These are phyloP conservation scores for Gavialis gangeticus DNA, from an alignment of 2,113 vertebrate species.

Conservation along the genomic window DNA sequence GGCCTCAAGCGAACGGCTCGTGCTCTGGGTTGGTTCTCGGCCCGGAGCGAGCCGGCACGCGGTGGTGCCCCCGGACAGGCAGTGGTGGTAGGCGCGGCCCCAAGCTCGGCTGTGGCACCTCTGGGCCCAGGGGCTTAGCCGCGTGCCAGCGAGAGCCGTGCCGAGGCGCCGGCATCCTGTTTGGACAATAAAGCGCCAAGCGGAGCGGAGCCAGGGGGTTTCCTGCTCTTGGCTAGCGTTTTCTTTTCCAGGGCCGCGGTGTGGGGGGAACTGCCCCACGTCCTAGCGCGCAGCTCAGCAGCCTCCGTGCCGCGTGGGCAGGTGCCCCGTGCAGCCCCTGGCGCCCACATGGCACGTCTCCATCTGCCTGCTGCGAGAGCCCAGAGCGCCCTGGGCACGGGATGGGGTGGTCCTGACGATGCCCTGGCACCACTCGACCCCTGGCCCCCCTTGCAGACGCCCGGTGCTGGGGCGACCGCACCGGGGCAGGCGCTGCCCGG, in stretches of 20 bases:
- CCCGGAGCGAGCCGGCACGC: not conserved
- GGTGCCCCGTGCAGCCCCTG: rapidly evolving
- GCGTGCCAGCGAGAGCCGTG: rapidly evolving
- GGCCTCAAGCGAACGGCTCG: rapidly evolving
- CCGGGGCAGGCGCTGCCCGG: too few species aligned
- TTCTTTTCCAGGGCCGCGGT: not conserved
- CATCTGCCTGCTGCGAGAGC: too few species aligned
- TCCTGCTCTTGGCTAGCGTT: not conserved
- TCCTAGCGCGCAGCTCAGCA: rapidly evolving
- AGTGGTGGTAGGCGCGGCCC: not conserved
- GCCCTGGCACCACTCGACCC: too few species aligned
- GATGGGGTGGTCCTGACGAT: too few species aligned
- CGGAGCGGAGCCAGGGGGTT: not conserved
- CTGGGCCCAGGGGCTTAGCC: not conserved
- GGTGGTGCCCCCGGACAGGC: not conserved
- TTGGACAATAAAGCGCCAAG: constrained; percentile 47
- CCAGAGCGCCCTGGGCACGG: too few species aligned
- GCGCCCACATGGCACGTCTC: too few species aligned
- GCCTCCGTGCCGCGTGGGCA: rapidly evolving
- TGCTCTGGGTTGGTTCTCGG: not conserved
- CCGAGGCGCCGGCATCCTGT: not conserved
- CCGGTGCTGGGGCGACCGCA: too few species aligned
- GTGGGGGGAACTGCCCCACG: rapidly evolving
- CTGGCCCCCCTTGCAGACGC: too few species aligned
- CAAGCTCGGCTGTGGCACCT: rapidly evolving